A percentile compares a stretch with the other conserved stretches of the same genome.
Conservation (phyloP, 2,113 vertebrate genomes). For the Corvus cornix region DNA sequence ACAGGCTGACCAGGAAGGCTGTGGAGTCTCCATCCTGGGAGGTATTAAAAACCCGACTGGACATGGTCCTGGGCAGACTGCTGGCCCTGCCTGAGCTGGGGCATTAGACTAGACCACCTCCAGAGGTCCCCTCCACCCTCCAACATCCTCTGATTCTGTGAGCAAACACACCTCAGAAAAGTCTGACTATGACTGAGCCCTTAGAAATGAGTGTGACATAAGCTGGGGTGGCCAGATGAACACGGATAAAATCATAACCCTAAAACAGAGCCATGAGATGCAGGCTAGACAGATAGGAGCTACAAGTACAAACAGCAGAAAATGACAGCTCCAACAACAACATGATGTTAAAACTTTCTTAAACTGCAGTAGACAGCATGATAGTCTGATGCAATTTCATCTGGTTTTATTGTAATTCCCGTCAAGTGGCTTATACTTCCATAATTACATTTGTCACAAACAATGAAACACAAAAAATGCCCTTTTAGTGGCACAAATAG, state of each 20-base stretch:
- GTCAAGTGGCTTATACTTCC: background rate
- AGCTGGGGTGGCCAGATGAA: background rate
- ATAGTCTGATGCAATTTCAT: background rate
- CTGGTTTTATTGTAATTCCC: background rate
- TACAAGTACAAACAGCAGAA: background rate
- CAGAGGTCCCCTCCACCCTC: background rate
- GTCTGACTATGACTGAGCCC: background rate
- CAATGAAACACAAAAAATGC: background rate
- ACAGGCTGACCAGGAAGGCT: background rate
- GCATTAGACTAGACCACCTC: background rate
- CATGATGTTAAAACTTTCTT: background rate
- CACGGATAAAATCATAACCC: background rate
- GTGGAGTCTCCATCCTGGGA: background rate
- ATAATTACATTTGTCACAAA: constrained; percentile 5
- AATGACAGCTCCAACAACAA: background rate
- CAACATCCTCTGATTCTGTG: background rate
- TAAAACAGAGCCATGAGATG: background rate
- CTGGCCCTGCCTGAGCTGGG: background rate
- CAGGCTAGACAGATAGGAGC: background rate
- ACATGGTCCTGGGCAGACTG: background rate
- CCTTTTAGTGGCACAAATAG: background rate
- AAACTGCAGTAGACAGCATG: background rate
- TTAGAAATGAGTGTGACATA: background rate
- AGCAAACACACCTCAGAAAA: background rate
- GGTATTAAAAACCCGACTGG: background rate